Percentiles rank a stretch among this genome's conserved stretches.
Conservation (phyloP, 2,113 vertebrate genomes). For the Sialia sialis region DNA sequence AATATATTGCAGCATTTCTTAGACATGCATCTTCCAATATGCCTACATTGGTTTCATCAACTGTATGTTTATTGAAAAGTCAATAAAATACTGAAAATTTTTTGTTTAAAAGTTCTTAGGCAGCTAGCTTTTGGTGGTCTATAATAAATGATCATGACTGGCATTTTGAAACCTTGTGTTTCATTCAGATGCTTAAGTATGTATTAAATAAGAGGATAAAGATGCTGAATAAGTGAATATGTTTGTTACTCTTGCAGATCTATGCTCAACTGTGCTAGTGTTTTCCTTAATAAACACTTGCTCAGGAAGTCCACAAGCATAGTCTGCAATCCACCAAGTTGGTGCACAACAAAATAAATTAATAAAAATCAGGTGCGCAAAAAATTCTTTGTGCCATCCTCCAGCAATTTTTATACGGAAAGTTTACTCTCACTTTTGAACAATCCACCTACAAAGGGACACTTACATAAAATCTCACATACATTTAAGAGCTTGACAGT, state of each 20-base stretch:
- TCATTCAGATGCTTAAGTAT: not conserved
- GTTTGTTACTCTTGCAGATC: not conserved
- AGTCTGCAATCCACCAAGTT: not conserved
- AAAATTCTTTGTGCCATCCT: not conserved
- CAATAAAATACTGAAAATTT: not conserved
- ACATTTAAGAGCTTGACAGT: not conserved
- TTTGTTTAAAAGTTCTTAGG: not conserved
- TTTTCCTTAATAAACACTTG: not conserved
- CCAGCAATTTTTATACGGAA: not conserved
- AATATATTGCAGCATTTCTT: not conserved
- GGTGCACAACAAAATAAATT: not conserved
- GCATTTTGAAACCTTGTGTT: not conserved
- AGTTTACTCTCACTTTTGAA: not conserved
- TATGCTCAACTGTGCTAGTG: not conserved
- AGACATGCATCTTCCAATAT: not conserved
- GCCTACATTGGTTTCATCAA: not conserved
- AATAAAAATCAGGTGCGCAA: not conserved
- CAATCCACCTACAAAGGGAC: not conserved
- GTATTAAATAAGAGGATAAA: not conserved
- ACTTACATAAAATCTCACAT: not conserved
- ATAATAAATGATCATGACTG: not conserved
- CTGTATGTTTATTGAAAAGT: constrained; percentile 12
- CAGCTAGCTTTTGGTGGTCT: not conserved
- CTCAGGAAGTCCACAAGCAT: not conserved
- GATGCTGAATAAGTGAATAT: not conserved